Conservation (phyloP, 2,888 invertebrate genomes). For the Eilema depressum region DNA sequence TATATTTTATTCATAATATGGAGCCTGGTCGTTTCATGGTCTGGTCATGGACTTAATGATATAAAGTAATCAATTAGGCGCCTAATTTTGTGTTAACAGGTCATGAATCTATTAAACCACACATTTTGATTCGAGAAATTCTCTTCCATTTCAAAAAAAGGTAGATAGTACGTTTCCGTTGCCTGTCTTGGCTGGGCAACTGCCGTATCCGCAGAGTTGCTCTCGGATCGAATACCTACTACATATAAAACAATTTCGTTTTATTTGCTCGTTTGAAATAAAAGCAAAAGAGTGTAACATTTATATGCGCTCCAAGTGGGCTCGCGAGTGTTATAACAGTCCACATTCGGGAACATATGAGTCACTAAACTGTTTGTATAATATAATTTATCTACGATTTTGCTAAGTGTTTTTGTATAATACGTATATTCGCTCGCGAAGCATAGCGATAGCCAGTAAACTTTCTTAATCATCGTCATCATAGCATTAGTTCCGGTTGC, state of each 20-base stretch:
- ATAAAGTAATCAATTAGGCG: background rate
- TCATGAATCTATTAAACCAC: no score
- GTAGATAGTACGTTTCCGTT: background rate
- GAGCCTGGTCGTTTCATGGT: background rate
- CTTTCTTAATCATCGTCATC: no score
- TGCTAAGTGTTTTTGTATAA: background rate
- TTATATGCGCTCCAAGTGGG: background rate
- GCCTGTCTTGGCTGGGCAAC: no score
- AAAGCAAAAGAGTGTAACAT: background rate
- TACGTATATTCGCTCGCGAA: background rate
- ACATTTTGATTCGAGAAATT: background rate
- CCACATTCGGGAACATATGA: background rate
- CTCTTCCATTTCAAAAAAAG: background rate
- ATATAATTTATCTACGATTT: background rate
- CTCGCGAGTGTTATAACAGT: background rate
- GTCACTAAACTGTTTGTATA: background rate
- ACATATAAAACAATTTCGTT: background rate
- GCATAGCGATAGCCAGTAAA: background rate
- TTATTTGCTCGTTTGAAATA: background rate
- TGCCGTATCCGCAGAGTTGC: background rate
- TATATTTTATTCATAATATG: background rate
- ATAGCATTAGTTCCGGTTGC: no score
- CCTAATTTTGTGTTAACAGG: background rate
- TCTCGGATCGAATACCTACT: background rate
- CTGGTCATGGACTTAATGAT: background rate